These are phyloP conservation scores for Bergia puertoricense DNA, from an alignment of 92 coral and sea anemone genomes.

Conservation along the genomic window DNA sequence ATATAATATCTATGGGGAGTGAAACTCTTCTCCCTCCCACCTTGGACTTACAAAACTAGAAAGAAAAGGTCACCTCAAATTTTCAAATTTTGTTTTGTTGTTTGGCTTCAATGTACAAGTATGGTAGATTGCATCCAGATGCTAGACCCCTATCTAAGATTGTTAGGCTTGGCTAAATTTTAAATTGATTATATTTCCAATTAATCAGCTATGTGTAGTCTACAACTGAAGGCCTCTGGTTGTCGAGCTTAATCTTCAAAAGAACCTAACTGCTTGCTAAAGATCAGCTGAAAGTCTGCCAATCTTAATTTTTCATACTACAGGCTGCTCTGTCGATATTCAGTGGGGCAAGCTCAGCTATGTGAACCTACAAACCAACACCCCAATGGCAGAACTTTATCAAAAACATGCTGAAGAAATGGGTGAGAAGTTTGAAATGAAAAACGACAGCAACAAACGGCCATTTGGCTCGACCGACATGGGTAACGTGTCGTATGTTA, in stretches of 20 bases:
- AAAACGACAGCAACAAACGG: slow-evolving; percentile 42
- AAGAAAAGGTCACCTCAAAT: too few species aligned
- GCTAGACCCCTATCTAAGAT: too few species aligned
- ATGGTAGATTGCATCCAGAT: too few species aligned
- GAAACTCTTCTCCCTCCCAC: too few species aligned
- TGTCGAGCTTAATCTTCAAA: neutral
- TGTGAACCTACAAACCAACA: slow-evolving; percentile 69
- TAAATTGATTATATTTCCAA: neutral
- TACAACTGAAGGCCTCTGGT: too few species aligned
- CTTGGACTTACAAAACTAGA: too few species aligned
- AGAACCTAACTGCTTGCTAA: neutral
- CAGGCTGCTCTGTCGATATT: slow-evolving; percentile 79
- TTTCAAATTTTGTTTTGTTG: neutral
- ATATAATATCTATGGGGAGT: too few species aligned
- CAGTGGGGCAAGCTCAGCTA: slow-evolving; percentile 39
- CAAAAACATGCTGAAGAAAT: slow-evolving; percentile 85
- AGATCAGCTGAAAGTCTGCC: neutral
- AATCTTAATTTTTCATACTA: neutral
- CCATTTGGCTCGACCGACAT: slow-evolving; percentile 62
- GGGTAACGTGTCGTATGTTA: slow-evolving; percentile 57
- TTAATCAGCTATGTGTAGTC: too few species aligned
- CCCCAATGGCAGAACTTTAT: slow-evolving; percentile 75
- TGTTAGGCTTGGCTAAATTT: neutral
- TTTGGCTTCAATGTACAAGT: neutral
- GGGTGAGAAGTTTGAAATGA: slow-evolving; percentile 67